phyloP scores from a whole-genome alignment of 1,140 invertebrate genomes.

The Brachionus asplanchnoidis region DNA sequence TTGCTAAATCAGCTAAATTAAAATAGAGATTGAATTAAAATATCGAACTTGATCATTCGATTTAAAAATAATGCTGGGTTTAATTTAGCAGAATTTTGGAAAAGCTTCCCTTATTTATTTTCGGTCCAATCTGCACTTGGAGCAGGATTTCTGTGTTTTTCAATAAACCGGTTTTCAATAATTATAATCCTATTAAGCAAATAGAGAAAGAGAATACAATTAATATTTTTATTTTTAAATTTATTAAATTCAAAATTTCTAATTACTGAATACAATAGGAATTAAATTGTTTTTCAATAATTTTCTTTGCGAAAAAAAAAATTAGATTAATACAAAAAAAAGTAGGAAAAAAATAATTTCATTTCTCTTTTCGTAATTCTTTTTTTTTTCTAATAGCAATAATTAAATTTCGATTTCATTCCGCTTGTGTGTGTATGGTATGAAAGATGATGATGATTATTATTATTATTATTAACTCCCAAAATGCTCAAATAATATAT shows the following conservation, averaged over 20 bases:
- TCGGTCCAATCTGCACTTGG: neutral
- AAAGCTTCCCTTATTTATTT: neutral
- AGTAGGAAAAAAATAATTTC: neutral
- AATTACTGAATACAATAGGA: neutral
- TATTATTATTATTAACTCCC: neutral
- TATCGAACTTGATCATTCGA: neutral
- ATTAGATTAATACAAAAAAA: neutral
- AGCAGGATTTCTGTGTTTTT: neutral
- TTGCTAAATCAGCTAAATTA: neutral
- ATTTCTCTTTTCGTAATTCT: neutral
- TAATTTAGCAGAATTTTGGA: neutral
- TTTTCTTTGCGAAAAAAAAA: neutral
- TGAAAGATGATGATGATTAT: neutral
- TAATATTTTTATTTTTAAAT: neutral
- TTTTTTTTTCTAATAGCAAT: slow-evolving; percentile 2
- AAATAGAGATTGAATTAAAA: neutral
- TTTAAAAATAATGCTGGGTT: neutral
- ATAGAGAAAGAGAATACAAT: neutral
- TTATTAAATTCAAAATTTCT: neutral
- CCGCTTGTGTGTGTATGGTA: neutral
- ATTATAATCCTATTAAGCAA: neutral
- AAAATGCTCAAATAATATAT: neutral
- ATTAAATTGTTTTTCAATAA: neutral
- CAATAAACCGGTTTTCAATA: neutral
- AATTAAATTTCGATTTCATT: neutral